These are phyloP conservation scores for Perizoma affinitatum DNA, from an alignment of 2,888 invertebrate genomes.

Conservation along the genomic window DNA sequence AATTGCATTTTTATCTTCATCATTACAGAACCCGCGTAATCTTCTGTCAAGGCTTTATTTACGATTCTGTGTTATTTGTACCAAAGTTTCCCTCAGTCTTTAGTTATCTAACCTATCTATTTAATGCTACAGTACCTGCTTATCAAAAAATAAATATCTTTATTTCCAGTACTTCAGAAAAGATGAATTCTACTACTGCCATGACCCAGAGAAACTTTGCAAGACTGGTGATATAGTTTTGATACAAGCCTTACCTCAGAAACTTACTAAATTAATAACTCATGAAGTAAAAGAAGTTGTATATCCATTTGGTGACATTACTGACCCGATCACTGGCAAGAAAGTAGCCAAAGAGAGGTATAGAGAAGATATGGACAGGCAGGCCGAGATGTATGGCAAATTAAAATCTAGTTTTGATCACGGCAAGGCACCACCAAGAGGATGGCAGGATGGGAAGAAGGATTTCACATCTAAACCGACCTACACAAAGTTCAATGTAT, in stretches of 20 bases:
- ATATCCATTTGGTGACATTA: slow-evolving; percentile 92
- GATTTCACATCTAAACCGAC: slow-evolving; percentile 92
- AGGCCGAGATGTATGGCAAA: slow-evolving; percentile 88
- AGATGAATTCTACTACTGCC: slow-evolving; percentile 88
- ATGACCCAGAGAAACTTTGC: slow-evolving; percentile 90
- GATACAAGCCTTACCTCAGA: slow-evolving; percentile 88
- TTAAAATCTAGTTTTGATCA: slow-evolving; percentile 88
- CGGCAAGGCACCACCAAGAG: slow-evolving; percentile 89
- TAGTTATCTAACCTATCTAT: too few species aligned
- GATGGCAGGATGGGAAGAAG: slow-evolving; percentile 91
- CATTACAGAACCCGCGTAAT: neutral
- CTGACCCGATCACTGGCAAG: slow-evolving; percentile 93
- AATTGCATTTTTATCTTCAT: neutral
- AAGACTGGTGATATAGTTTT: slow-evolving; percentile 93
- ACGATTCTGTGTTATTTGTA: neutral
- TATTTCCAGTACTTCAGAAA: slow-evolving; percentile 90
- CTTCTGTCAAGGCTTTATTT: neutral
- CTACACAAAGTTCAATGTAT: slow-evolving; percentile 91
- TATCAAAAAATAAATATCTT: neutral
- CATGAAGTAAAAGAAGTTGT: slow-evolving; percentile 92
- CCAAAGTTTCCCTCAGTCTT: neutral
- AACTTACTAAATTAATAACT: slow-evolving; percentile 89
- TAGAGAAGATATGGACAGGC: slow-evolving; percentile 89
- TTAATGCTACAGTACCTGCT: neutral
- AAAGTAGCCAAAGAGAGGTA: slow-evolving; percentile 89